Base-by-base conservation (phyloP, 2,888 invertebrate genomes). In the Siphonodentalium dalli region DNA sequence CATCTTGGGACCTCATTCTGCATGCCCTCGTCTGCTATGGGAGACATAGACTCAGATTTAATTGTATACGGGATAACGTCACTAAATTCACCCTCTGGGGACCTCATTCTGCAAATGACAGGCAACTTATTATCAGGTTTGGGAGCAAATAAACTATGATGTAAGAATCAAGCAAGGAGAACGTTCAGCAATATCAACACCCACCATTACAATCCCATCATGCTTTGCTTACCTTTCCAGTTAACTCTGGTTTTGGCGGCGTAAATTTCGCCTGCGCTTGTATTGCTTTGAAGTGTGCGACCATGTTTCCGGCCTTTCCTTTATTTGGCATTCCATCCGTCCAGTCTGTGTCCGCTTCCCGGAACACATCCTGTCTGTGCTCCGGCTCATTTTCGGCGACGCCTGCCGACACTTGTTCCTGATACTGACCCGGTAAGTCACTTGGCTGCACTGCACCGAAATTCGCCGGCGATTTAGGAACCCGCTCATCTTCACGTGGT, bases 241-340 rank as follows among this genome's bases (percentile, higher is more conserved):
- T 62, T 29, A 67, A 37, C 41, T 68, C 51, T 13, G 69, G 69
- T 7, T 61, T 53, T 38, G 63, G 57, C 43, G 67, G 62, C 21
- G 59, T 61, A 28, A 67, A 65, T 44, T 71, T 63, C 7, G 68
- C 72, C 43, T 74, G 65, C 11, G 55, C 49, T 56, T 89, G 88
- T 85, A 94, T 88, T 49, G 90, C 89, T 82, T 94, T 94, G 82
- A 96, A 96, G 75, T 88, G 87, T 78, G 90, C 90, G 51, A 91
- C 88, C 69, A 94, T 87, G 78, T 83, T 84, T 62, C 88, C 90
- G 48, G 95, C 91, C n/a, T 92, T 92, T 79, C 94, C 93, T 40
- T 75, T 68, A 54, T 72, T 77, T 53, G 79, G 83, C 78, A 74
- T 74, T 67, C 71, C 78, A 34, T 75, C 76, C 15, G 68, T 66